A percentile compares a stretch with the other conserved stretches of the same genome.
These are phyloP conservation scores for Drosophila gunungcola DNA, from an alignment of 1,140 invertebrate species.

Conservation along the genomic window DNA sequence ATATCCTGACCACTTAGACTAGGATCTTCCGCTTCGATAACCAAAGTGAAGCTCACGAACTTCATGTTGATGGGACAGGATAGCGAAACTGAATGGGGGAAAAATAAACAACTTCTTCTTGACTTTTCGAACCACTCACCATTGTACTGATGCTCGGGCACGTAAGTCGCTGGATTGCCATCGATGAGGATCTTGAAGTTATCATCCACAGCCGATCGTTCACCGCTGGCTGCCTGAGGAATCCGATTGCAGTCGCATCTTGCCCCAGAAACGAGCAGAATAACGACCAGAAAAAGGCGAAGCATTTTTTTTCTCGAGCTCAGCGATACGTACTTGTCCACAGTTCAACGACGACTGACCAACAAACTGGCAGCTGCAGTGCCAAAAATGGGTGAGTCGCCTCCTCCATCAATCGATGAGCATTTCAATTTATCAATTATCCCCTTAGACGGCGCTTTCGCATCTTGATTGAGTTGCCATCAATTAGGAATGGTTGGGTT, in stretches of 20 bases:
- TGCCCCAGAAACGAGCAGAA: conserved; percentile 9
- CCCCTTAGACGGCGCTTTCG: conserved; percentile 34
- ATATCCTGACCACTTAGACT: conserved; percentile 66
- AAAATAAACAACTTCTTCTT: fast-evolving
- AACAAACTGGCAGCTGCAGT: conserved; percentile 3
- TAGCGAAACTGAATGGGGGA: conserved; percentile 55
- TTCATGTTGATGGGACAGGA: conserved; percentile 85
- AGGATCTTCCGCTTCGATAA: conserved; percentile 86
- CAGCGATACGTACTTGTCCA: conserved; percentile 13
- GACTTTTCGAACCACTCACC: conserved; percentile 59
- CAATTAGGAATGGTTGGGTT: conserved; percentile 32
- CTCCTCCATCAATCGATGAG: conserved; percentile 46
- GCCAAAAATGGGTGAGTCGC: conserved; percentile 50
- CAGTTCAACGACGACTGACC: conserved; percentile 47
- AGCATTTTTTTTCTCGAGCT: conserved; percentile 5
- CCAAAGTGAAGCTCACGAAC: conserved; percentile 90
- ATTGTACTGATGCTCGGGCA: conserved; percentile 89
- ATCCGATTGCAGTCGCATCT: conserved; percentile 56
- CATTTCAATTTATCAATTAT: conserved; percentile 68
- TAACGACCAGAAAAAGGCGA: conserved; percentile 11
- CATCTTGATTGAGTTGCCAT: conserved; percentile 62
- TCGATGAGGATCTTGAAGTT: conserved; percentile 87
- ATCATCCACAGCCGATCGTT: conserved; percentile 85
- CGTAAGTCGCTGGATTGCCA: conserved; percentile 88
- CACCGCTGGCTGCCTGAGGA: conserved; percentile 64